phyloP scores from a whole-genome alignment of 2,888 invertebrate species.

The Leucophenga montana region DNA sequence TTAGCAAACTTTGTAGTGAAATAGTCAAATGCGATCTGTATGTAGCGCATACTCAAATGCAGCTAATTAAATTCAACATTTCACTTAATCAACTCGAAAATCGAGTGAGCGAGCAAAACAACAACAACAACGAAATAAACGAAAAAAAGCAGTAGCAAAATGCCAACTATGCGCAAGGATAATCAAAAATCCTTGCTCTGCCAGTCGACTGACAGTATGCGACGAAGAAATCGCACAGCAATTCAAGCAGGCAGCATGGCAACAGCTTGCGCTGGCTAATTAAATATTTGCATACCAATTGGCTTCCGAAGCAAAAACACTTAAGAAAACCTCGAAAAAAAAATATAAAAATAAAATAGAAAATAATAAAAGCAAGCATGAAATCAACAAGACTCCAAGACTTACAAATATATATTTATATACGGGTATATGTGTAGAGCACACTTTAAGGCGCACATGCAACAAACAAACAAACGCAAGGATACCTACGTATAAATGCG shows the following conservation, averaged over 20 bases:
- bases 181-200: conserved; percentile 1
- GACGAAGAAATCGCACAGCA: too few species aligned
- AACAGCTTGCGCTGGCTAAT: conserved; percentile 58
- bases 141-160: too few species aligned
- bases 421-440: too few species aligned
- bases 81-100: conserved; percentile 48
- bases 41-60: not conserved
- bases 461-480: conserved; percentile 9
- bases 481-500: conserved; percentile 22
- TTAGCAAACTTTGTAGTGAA: too few species aligned
- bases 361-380: not conserved
- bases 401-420: not conserved
- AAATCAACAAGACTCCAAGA: not conserved
- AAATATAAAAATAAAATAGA: not conserved
- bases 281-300: conserved; percentile 66
- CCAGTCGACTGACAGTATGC: not conserved
- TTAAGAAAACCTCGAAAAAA: conserved; percentile 17
- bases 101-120: not conserved
- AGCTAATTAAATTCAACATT: conserved; percentile 36
- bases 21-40: too few species aligned
- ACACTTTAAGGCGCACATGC: not conserved
- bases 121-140: not conserved
- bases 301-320: conserved; percentile 33
- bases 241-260: conserved; percentile 29
- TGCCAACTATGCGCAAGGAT: not conserved